Conservation (phyloP, 2,797 vertebrate genomes). For the Spheniscus humboldti region DNA sequence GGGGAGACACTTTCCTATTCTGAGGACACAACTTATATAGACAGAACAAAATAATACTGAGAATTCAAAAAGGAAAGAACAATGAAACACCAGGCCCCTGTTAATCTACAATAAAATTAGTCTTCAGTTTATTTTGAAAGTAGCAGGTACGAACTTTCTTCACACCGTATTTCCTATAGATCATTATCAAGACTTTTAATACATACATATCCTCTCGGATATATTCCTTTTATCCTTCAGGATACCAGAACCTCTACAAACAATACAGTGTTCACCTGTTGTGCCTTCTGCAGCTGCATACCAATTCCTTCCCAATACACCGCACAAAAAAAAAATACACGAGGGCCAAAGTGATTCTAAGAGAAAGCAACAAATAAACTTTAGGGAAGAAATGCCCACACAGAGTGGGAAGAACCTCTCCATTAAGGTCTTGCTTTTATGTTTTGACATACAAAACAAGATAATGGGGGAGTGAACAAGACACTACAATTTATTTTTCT, state of each 20-base stretch:
- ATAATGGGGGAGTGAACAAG: fast-evolving
- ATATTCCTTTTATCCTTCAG: neutral
- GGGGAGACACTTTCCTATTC: neutral
- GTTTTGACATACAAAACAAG: neutral
- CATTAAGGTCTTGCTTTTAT: neutral
- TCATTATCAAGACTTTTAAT: neutral
- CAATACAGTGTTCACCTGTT: neutral
- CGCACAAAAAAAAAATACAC: fast-evolving
- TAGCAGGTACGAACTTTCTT: neutral
- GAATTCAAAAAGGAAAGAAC: neutral
- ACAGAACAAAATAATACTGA: neutral
- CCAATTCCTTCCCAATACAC: neutral
- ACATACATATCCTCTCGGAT: neutral
- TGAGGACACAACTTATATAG: neutral
- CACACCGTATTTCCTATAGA: neutral
- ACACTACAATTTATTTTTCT: neutral
- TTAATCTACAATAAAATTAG: neutral
- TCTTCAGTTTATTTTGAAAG: neutral
- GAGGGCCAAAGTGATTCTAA: neutral
- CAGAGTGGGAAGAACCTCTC: neutral
- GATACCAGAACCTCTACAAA: neutral
- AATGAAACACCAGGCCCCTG: neutral
- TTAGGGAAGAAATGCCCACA: neutral
- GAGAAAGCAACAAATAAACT: neutral
- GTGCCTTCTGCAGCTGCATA: neutral